phyloP scores from a whole-genome alignment of 2,888 invertebrate species.

The Drosophila limbata region DNA sequence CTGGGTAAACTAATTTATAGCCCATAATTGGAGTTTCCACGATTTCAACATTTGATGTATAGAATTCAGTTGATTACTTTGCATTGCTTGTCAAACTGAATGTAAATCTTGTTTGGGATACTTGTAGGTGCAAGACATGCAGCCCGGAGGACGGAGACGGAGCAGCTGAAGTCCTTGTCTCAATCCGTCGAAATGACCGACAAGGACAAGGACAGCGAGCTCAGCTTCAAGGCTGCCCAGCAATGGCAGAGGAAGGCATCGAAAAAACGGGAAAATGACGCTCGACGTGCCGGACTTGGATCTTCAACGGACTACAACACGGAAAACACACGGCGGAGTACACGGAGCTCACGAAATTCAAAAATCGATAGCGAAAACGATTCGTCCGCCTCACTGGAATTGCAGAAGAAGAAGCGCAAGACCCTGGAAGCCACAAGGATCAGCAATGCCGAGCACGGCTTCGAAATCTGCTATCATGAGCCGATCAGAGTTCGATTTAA shows the following conservation, averaged over 20 bases:
- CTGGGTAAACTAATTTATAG: too few species aligned
- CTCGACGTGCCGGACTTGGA: conserved; percentile 32
- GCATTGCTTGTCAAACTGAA: neutral
- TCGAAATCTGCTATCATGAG: conserved; percentile 10
- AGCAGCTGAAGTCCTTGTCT: neutral
- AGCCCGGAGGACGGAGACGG: neutral
- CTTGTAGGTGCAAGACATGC: neutral
- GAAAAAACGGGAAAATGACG: conserved; percentile 16
- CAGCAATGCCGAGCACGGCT: neutral
- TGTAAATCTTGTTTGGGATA: neutral
- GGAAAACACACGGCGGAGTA: conserved; percentile 1
- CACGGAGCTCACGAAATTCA: neutral
- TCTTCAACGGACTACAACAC: neutral
- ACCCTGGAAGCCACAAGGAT: conserved; percentile 19
- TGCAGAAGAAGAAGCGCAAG: neutral
- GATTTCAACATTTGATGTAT: too few species aligned
- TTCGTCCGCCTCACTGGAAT: neutral
- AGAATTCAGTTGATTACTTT: neutral
- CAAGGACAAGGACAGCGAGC: neutral
- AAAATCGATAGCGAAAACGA: neutral
- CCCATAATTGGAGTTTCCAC: too few species aligned
- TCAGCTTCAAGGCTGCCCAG: neutral
- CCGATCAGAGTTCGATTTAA: conserved; percentile 29
- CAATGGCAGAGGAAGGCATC: conserved; percentile 11
- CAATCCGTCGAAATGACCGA: neutral